These are phyloP conservation scores for Montipora efflorescens DNA, from an alignment of 64 coral and sea anemone genomes.

Conservation along the genomic window DNA sequence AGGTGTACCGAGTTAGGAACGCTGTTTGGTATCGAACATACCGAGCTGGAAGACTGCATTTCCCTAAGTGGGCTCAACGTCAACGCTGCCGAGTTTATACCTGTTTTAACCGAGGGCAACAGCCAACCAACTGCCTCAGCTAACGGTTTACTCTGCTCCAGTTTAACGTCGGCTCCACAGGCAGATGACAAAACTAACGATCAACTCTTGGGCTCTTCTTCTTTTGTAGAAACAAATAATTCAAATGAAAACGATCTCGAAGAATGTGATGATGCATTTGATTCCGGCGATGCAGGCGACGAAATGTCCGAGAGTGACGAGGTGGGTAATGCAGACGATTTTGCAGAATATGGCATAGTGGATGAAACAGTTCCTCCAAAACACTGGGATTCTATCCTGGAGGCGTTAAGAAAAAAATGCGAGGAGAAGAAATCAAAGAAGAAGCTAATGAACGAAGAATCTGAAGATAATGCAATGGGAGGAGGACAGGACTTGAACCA, in stretches of 20 bases:
- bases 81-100: conserved; percentile 54
- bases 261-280: not conserved
- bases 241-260: not conserved
- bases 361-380: conserved; percentile 53
- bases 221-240: not conserved
- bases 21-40: conserved; percentile 51
- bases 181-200: not conserved
- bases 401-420: conserved; percentile 2
- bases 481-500: not conserved
- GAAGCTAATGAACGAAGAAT: not conserved
- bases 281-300: conserved; percentile 26
- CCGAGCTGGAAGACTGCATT: conserved; percentile 45
- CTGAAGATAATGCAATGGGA: not conserved
- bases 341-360: conserved; percentile 13
- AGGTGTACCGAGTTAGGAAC: conserved; percentile 32
- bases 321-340: conserved; percentile 12
- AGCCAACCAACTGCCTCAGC: not conserved
- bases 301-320: conserved; percentile 39
- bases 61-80: conserved; percentile 28
- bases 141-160: not conserved
- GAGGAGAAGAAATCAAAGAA: not conserved
- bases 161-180: not conserved
- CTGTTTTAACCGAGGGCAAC: not conserved
- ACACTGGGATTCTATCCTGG: conserved; percentile 40
- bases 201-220: not conserved